phyloP scores from a whole-genome alignment of 2,888 invertebrate species.

The Nomada ruficornis region DNA sequence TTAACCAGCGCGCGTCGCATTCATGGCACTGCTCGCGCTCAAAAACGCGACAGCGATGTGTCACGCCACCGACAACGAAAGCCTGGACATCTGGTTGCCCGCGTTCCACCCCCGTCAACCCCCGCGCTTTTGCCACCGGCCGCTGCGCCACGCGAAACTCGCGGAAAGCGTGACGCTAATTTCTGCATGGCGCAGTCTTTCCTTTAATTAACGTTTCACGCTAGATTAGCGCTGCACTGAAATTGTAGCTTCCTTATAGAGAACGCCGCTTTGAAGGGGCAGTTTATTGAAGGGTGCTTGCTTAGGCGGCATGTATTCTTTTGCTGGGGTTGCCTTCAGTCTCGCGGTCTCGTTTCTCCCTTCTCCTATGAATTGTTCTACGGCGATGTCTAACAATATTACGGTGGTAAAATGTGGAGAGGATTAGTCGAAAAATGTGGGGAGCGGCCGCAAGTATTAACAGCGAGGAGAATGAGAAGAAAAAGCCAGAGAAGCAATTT shows the following conservation, averaged over 20 bases:
- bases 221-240: slow-evolving; percentile 56
- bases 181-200: slow-evolving; percentile 60
- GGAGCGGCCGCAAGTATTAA: no score
- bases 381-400: no score
- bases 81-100: slow-evolving; percentile 72
- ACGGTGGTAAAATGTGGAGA: no score
- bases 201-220: slow-evolving; percentile 70
- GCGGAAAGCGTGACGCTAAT: slow-evolving; percentile 64
- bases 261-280: neutral
- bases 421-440: no score
- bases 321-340: no score
- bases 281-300: neutral
- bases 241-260: slow-evolving; percentile 37
- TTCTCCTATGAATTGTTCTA: no score
- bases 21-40: slow-evolving; percentile 72
- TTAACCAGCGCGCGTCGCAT: slow-evolving; percentile 78
- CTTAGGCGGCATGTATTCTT: no score
- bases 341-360: no score
- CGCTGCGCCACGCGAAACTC: slow-evolving; percentile 21
- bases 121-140: slow-evolving; percentile 1
- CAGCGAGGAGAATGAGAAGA: no score
- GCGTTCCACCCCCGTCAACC: slow-evolving; percentile 13
- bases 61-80: slow-evolving; percentile 68
- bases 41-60: slow-evolving; percentile 72
- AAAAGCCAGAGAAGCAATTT: no score